Percentiles rank a stretch among this genome's conserved stretches.
These are phyloP conservation scores for Oostethus manadensis DNA, from an alignment of 2,113 vertebrate species.

Conservation along the genomic window DNA sequence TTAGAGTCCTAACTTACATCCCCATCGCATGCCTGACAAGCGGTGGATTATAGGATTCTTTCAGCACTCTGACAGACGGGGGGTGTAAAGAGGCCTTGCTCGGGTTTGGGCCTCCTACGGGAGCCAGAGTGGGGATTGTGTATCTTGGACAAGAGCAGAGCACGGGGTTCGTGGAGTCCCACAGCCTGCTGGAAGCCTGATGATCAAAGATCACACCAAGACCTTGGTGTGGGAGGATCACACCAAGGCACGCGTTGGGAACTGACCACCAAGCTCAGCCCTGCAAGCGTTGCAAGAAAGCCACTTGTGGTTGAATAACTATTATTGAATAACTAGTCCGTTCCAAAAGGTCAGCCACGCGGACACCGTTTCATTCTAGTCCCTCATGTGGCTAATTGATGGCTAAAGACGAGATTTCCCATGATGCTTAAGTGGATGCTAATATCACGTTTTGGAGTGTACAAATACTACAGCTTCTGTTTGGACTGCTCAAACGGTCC, in stretches of 20 bases:
- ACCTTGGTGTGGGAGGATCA: slow-evolving; percentile 23
- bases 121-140: not conserved
- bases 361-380: no score
- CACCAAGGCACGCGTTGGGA: slow-evolving; percentile 6
- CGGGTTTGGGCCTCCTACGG: not conserved
- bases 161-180: slow-evolving; percentile 9
- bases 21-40: slow-evolving; percentile 22
- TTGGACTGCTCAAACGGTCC: no score
- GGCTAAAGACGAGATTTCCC: no score
- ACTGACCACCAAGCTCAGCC: slow-evolving; percentile 9
- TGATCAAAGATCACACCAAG: slow-evolving; percentile 35
- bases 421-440: no score
- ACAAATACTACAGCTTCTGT: no score
- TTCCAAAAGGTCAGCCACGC: no score
- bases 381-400: no score
- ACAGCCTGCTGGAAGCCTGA: slow-evolving; percentile 17
- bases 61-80: not conserved
- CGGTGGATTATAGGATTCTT: slow-evolving; percentile 40
- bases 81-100: not conserved
- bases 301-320: not conserved
- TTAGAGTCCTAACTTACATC: slow-evolving; percentile 28
- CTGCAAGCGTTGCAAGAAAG: not conserved
- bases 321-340: not conserved
- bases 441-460: no score
- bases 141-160: not conserved